Percentiles rank a stretch among this genome's conserved stretches.
Evolutionary conservation across 2,888 invertebrate genomes (phyloP).

Genomic region (Megamerina dolium): DNA sequence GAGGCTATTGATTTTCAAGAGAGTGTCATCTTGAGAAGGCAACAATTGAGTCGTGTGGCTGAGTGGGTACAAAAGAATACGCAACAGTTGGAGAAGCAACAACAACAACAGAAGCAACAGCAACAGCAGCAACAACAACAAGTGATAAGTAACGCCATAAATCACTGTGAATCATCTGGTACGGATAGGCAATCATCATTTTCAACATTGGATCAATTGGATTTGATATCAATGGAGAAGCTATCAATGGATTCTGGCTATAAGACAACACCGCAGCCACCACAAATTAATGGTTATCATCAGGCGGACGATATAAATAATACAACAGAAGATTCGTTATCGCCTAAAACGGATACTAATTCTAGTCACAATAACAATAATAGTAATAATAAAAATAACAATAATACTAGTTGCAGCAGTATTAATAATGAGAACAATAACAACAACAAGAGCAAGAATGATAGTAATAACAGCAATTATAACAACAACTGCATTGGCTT

Average conservation of each 20-base stretch:
- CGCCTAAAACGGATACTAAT: conserved; percentile 34
- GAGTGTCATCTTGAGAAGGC: conserved; percentile 55
- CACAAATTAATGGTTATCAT: conserved; percentile 31
- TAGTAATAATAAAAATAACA: conserved; percentile 7
- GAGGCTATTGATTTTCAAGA: conserved; percentile 46
- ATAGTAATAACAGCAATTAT: conserved; percentile 1
- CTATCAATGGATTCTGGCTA: conserved; percentile 46
- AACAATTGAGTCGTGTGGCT: conserved; percentile 64
- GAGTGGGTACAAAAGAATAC: conserved; percentile 70
- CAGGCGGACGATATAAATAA: conserved; percentile 25
- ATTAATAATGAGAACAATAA: background rate
- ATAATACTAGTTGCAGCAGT: conserved; percentile 1
- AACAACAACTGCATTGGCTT: conserved; percentile 8
- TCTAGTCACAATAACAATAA: conserved; percentile 23
- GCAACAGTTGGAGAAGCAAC: conserved; percentile 49
- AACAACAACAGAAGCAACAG: conserved; percentile 18
- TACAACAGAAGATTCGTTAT: conserved; percentile 39
- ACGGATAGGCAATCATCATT: conserved; percentile 37
- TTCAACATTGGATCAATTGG: conserved; percentile 40
- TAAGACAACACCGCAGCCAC: conserved; percentile 43
- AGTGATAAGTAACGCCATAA: conserved; percentile 12
- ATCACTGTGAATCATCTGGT: conserved; percentile 30
- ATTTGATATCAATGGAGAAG: conserved; percentile 44
- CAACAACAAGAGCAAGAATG: background rate
- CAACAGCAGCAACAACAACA: conserved; percentile 15